A percentile compares a stretch with the other conserved stretches of the same genome.
Evolutionary conservation across 2,888 invertebrate species (phyloP).

Genomic region (Protula sp.): DNA sequence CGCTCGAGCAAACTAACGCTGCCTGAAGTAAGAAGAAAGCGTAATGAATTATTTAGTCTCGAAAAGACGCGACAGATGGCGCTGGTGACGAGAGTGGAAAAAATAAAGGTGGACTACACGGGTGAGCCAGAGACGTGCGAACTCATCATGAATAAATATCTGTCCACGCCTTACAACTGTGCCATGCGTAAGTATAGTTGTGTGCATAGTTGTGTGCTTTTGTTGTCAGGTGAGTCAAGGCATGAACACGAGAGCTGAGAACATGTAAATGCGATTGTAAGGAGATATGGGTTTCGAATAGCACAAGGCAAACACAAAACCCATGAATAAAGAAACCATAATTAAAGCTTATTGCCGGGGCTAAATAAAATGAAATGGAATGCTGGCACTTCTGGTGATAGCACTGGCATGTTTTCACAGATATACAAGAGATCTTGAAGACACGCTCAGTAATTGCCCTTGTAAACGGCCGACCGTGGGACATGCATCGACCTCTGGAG

Average conservation of each 20-base stretch:
- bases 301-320: too few species aligned
- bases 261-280: too few species aligned
- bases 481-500: slow-evolving; percentile 81
- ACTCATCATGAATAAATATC: slow-evolving; percentile 80
- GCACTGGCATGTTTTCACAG: too few species aligned
- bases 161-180: slow-evolving; percentile 90
- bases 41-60: not conserved
- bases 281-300: too few species aligned
- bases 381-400: too few species aligned
- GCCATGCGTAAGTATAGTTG: slow-evolving; percentile 72
- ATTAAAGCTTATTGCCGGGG: too few species aligned
- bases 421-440: slow-evolving; percentile 68
- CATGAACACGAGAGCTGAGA: too few species aligned
- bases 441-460: slow-evolving; percentile 73
- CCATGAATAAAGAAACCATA: too few species aligned
- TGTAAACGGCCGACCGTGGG: slow-evolving; percentile 79
- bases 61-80: slow-evolving; percentile 72
- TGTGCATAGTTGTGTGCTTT: too few species aligned
- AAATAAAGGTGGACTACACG: slow-evolving; percentile 76
- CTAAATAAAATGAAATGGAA: too few species aligned
- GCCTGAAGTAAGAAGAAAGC: not conserved
- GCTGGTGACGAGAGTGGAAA: slow-evolving; percentile 77
- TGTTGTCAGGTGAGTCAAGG: too few species aligned
- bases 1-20: too few species aligned
- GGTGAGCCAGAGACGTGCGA: slow-evolving; percentile 67